Evolutionary conservation across 37 sponge, comb jelly and placozoan species (phyloP).

Genomic region (Agelas oroides): DNA sequence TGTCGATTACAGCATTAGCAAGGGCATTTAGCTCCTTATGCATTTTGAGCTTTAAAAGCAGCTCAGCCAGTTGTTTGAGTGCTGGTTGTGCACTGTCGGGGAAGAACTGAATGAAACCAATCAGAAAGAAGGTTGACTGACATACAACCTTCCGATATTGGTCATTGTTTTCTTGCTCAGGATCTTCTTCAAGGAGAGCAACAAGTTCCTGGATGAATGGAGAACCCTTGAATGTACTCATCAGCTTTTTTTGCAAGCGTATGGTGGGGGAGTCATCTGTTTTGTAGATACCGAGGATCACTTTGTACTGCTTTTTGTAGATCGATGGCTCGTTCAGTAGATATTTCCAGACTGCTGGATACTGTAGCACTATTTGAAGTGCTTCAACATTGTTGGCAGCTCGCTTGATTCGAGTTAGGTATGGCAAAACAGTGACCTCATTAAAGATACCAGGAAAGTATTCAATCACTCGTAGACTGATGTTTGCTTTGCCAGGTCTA

Average conservation of each 20-base stretch:
- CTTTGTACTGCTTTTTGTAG: background rate
- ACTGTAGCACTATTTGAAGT: background rate
- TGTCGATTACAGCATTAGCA: background rate
- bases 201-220: slow-evolving; percentile 2
- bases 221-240: background rate
- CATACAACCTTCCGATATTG: no score
- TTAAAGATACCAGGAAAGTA: background rate
- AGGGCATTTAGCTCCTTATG: background rate
- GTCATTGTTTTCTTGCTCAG: no score
- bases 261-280: background rate
- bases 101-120: background rate
- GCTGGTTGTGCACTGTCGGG: background rate
- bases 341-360: background rate
- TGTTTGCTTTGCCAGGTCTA: background rate
- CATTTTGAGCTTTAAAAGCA: background rate
- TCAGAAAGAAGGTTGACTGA: background rate
- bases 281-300: background rate
- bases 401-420: background rate
- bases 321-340: background rate
- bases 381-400: background rate
- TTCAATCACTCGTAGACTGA: background rate
- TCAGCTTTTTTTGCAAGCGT: background rate
- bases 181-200: background rate
- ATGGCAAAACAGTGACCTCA: background rate
- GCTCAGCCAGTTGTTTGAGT: background rate